Percentiles rank a stretch among this genome's conserved stretches.
Conservation (phyloP, 2,113 vertebrate species). For the Pterocles gutturalis region DNA sequence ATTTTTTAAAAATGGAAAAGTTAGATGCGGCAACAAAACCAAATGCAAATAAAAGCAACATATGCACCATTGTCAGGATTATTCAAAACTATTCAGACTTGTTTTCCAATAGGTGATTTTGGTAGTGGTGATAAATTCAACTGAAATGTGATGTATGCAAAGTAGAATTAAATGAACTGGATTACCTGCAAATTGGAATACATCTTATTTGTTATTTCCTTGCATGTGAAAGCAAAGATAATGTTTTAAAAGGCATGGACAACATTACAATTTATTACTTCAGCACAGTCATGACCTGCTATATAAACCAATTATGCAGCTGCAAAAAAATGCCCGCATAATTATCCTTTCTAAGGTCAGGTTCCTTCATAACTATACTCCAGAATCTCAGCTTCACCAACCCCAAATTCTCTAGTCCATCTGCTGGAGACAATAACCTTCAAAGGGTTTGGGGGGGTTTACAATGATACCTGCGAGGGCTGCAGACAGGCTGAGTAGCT, state of each 20-base stretch:
- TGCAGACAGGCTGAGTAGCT: not conserved
- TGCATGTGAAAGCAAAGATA: conserved; percentile 21
- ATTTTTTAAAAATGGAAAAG: not conserved
- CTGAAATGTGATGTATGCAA: not conserved
- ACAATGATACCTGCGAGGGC: not conserved
- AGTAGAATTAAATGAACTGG: conserved; percentile 18
- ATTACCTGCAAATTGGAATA: conserved; percentile 43
- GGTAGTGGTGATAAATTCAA: not conserved
- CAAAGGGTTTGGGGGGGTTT: not conserved
- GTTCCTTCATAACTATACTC: not conserved
- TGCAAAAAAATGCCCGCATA: not conserved
- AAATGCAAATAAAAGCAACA: not conserved
- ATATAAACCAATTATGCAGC: not conserved
- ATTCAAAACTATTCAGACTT: not conserved
- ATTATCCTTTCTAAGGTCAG: not conserved
- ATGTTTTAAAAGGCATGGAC: not conserved
- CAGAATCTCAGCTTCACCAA: not conserved
- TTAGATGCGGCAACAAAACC: not conserved
- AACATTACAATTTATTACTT: conserved; percentile 39
- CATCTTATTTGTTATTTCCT: conserved; percentile 29
- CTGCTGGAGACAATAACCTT: accelerated
- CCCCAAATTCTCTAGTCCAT: not conserved
- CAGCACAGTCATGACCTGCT: not conserved
- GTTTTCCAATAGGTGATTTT: not conserved
- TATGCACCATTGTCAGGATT: not conserved